Conservation (phyloP, 1,140 invertebrate species). For the Drosophila serrata region DNA sequence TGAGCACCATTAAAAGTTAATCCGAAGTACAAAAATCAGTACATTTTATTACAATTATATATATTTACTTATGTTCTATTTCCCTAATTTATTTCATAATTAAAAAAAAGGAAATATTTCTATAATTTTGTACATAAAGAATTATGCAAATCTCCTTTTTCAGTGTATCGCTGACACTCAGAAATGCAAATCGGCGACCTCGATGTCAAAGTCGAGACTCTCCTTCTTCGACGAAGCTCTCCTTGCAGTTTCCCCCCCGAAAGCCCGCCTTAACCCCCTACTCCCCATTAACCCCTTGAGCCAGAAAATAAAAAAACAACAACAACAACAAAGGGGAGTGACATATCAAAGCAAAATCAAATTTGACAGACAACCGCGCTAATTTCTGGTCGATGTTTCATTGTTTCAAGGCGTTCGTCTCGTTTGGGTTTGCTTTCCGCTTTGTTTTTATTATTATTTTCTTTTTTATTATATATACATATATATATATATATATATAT, state of each 20-base stretch:
- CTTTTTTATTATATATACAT: too few species aligned
- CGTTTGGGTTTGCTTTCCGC: conserved; percentile 6
- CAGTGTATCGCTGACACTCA: conserved; percentile 4
- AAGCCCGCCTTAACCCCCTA: conserved; percentile 5
- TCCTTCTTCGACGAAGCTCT: conserved; percentile 3
- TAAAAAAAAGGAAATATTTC: not conserved
- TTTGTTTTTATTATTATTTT: conserved; percentile 8
- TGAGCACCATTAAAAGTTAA: not conserved
- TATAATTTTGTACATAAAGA: not conserved
- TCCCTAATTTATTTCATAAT: not conserved
- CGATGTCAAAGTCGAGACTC: conserved; percentile 20
- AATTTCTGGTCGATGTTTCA: conserved; percentile 82
- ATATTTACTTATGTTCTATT: not conserved
- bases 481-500: too few species aligned
- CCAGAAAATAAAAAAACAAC: not conserved
- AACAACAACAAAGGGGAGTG: conserved; percentile 36
- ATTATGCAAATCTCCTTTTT: not conserved
- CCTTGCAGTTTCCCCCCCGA: conserved; percentile 11
- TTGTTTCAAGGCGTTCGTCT: conserved; percentile 80
- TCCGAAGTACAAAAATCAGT: not conserved
- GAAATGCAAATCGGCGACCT: conserved; percentile 67
- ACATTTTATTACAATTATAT: not conserved
- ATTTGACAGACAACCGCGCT: conserved; percentile 84
- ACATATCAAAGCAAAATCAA: conserved; percentile 82
- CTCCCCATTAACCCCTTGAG: not conserved